Evolutionary conservation across 2,797 vertebrate species (phyloP), one percentile per base, ranked within the genome.

Genomic region (Enteromius treurensis): DNA sequence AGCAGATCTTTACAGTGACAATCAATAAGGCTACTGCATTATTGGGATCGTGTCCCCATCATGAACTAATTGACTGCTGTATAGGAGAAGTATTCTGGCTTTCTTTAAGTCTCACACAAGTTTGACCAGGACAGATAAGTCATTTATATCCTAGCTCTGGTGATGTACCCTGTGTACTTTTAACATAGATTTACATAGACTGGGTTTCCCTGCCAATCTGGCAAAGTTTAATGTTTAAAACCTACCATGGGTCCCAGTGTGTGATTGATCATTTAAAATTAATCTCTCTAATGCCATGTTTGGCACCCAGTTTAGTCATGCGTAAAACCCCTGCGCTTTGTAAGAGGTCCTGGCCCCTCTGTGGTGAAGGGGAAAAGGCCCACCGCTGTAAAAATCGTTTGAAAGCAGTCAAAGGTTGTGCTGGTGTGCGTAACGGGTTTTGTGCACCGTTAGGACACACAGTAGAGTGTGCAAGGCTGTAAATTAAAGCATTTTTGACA

Each of bases 221-320:
- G 26, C 70, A 58, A 4, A 55, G 17, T 26, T 65, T 21, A 13
- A 26, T 37, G 32, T 67, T 73, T 70, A 70, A 70, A 80, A 71
- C 40, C 29, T 83, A 69, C 32, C 42, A 45, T n/a, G 3, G 23
- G 15, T 45, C 58, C 82, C 14, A 51, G 6, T 68, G 37, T 69
- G 83, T 45, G 40, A 77, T 69, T 77, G 64, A 77, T 77, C 47
- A 51, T 85, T 85, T 70, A 40, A 70, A 81, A 81, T n/a, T 21
- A 32, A 81, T 49, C 76, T 78, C 21, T 73, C 5, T 75, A 80
- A 74, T n/a, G 29, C 65, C 29, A 62, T 45, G 75, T 55, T 45
- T 84, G 60, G 69, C 58, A 79, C 81, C 17, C 10, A 49, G 42
- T 40, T 77, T 47, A 78, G 47, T 69, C 53, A 53, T 34, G 67